Base-by-base conservation (phyloP, 2,888 invertebrate species). In the Orchesella flavescens region DNA sequence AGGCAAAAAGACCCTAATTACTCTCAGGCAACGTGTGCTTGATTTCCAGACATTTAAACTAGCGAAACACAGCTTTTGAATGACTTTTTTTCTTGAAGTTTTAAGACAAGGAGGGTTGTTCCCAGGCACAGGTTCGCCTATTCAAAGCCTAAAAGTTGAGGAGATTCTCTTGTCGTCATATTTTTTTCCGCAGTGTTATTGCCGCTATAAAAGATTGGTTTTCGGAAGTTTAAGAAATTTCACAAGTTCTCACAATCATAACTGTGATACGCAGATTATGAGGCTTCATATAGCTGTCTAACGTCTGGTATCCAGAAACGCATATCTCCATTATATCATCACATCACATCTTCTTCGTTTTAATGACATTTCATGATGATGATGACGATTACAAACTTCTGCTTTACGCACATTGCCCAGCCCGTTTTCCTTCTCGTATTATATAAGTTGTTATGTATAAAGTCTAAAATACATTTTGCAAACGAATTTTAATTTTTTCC, bases 161-260 rank as follows among this genome's bases (percentile, higher is more conserved):
- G 10, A 19, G 10, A 4, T 17, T 19, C 17, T 17, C 10, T 3
- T 57, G 57, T 57, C 57, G 10, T 57, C 57, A 10, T 57, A 57
- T 17, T 57, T 57, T 57, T 57, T n/a, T 55, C 55, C 21, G 1
- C 17, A 34, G 34, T 34, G 57, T 57, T 57, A 57, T 21, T 13
- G 21, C 57, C 17, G 17, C 46, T 44, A 61, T 61, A 73, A 73
- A 73, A 73, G 61, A 73, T 61, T 61, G 21, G 24, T 53, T 19
- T 61, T 73, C 73, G 46, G 23, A 73, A 73, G 61, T 72, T 44
- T 43, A 43, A 44, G 59, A 72, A 59, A 57, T 57, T 57, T 72
- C 72, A 72, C 72, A 55, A 69, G 57, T 72, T 72, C 59, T 43
- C 72, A 59, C 71, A 55, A n/a, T 44, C 23, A 13, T 49, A 24